Conservation (phyloP, 2,797 vertebrate genomes). For the Sarcoramphus papa region DNA sequence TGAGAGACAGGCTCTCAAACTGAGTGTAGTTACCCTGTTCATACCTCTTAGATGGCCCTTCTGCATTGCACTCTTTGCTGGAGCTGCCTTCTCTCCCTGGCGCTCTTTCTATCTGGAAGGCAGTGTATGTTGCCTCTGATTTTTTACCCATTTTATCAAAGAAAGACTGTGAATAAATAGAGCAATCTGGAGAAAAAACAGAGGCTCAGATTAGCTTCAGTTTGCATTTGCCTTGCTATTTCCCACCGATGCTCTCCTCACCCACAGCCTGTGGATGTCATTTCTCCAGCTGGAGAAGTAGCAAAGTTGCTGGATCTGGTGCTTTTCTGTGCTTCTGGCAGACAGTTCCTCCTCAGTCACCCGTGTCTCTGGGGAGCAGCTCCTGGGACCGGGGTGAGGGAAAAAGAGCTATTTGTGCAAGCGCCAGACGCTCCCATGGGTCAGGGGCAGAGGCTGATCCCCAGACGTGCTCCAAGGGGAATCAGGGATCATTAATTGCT, state of each 20-base stretch:
- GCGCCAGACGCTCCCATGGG: rapidly evolving
- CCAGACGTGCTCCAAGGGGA: not conserved
- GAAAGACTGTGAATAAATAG: slow-evolving; percentile 26
- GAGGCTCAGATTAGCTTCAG: not conserved
- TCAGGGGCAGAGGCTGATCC: not conserved
- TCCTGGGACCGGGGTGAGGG: not conserved
- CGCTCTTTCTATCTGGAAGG: not conserved
- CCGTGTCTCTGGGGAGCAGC: not conserved
- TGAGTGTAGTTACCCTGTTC: not conserved
- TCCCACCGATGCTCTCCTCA: not conserved
- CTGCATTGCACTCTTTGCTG: not conserved
- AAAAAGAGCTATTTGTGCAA: not conserved
- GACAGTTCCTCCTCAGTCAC: not conserved
- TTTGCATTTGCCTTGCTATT: not conserved
- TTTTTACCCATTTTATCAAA: slow-evolving; percentile 31
- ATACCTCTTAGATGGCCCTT: not conserved
- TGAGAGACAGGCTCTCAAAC: not conserved
- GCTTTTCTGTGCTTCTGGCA: not conserved
- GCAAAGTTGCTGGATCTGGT: not conserved
- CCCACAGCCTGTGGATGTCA: not conserved
- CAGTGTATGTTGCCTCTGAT: not conserved
- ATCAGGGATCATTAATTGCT: not conserved
- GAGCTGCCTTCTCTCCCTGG: not conserved
- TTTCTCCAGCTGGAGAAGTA: not conserved
- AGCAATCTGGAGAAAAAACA: not conserved